A percentile compares a stretch with the other conserved stretches of the same genome.
These are phyloP conservation scores for Tinamus major DNA, from an alignment of 2,797 vertebrate species.

Conservation along the genomic window DNA sequence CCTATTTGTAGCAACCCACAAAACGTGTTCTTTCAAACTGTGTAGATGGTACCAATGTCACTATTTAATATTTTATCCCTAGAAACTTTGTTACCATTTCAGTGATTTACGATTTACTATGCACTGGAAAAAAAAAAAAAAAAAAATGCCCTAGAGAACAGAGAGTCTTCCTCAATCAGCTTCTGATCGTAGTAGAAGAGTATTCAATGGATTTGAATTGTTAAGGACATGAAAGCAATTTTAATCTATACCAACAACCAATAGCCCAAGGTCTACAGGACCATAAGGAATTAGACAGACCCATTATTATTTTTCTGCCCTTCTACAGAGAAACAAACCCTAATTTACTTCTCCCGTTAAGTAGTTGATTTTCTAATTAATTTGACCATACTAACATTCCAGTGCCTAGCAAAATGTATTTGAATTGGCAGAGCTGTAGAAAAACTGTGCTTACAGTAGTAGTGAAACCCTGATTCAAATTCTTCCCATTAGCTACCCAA, in stretches of 20 bases:
- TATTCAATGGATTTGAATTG: not conserved
- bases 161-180: not conserved
- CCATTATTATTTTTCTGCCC: not conserved
- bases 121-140: not conserved
- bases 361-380: slow-evolving; percentile 52
- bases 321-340: slow-evolving; percentile 22
- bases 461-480: not conserved
- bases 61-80: not conserved
- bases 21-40: not conserved
- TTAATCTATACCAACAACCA: not conserved
- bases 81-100: not conserved
- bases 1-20: not conserved
- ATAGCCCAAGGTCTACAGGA: not conserved
- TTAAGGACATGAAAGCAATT: not conserved
- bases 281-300: not conserved
- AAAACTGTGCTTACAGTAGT: slow-evolving; percentile 18
- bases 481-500: slow-evolving; percentile 11
- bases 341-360: slow-evolving; percentile 16
- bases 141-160: not conserved
- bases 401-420: not conserved
- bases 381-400: slow-evolving; percentile 5
- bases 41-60: not conserved
- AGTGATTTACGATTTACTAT: not conserved
- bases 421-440: slow-evolving; percentile 9
- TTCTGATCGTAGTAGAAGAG: not conserved